phyloP scores from a whole-genome alignment of 2,797 vertebrate genomes.

The Argya squamiceps region DNA sequence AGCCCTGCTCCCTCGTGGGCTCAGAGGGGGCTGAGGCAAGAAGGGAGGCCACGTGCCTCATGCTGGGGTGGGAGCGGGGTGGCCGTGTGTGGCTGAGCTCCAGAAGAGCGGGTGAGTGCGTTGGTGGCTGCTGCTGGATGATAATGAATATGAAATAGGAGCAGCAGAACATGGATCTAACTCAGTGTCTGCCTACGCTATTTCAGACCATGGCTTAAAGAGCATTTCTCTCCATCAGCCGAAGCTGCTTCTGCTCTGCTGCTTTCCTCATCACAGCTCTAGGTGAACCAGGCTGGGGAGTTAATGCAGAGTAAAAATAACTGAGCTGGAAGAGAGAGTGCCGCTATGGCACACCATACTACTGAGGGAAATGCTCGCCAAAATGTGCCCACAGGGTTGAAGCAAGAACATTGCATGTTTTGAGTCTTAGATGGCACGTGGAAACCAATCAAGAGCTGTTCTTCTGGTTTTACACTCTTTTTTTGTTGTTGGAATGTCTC shows the following conservation, averaged over 20 bases:
- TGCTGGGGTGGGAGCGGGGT: not conserved
- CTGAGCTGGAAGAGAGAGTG: not conserved
- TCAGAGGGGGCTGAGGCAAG: not conserved
- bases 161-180: conserved; percentile 24
- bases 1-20: not conserved
- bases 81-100: not conserved
- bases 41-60: fast-evolving
- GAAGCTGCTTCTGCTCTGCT: not conserved
- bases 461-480: not conserved
- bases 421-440: not conserved
- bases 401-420: not conserved
- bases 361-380: not conserved
- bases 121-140: conserved; percentile 37
- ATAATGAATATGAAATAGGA: conserved; percentile 36
- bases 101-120: not conserved
- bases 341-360: not conserved
- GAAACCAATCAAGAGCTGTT: not conserved
- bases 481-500: not conserved
- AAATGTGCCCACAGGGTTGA: not conserved
- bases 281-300: not conserved
- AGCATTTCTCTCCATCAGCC: not conserved
- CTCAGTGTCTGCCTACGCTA: not conserved
- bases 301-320: not conserved
- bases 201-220: not conserved
- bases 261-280: not conserved